phyloP scores from a whole-genome alignment of 2,113 vertebrate genomes.

The Microtus ochrogaster region DNA sequence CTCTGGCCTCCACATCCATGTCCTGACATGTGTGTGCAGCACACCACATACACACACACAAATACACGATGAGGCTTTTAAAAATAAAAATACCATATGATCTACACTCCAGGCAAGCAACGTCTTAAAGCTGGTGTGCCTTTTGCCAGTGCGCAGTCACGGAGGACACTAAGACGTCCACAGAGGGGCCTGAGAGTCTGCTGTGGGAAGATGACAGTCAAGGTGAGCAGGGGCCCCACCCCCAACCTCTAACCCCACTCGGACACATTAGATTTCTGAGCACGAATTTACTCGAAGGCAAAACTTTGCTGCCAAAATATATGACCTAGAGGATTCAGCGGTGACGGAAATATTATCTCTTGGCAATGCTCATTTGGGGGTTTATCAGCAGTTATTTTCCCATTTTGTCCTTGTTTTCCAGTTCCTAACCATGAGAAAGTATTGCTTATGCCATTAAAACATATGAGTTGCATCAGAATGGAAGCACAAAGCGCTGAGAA shows the following conservation, averaged over 20 bases:
- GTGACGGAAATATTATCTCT: neutral
- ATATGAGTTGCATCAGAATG: constrained; percentile 43
- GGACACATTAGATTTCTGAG: neutral
- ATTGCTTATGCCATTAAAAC: constrained; percentile 35
- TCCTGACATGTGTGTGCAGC: neutral
- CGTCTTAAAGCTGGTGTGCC: neutral
- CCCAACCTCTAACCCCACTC: neutral
- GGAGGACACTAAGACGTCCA: neutral
- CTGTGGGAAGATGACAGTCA: neutral
- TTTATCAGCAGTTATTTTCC: neutral
- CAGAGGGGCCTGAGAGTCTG: neutral
- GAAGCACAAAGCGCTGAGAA: constrained; percentile 67
- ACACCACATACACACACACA: neutral
- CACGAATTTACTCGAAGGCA: neutral
- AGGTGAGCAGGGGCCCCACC: neutral
- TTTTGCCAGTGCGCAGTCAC: neutral
- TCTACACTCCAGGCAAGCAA: neutral
- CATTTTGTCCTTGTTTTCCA: constrained; percentile 51
- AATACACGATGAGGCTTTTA: neutral
- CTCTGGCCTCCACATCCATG: neutral
- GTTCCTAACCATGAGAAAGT: constrained; percentile 40
- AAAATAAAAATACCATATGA: neutral
- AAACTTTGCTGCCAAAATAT: neutral
- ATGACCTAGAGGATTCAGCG: neutral
- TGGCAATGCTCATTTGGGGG: neutral